Evolutionary conservation across 2,888 invertebrate species (phyloP).

Genomic region (Macaria notata): DNA sequence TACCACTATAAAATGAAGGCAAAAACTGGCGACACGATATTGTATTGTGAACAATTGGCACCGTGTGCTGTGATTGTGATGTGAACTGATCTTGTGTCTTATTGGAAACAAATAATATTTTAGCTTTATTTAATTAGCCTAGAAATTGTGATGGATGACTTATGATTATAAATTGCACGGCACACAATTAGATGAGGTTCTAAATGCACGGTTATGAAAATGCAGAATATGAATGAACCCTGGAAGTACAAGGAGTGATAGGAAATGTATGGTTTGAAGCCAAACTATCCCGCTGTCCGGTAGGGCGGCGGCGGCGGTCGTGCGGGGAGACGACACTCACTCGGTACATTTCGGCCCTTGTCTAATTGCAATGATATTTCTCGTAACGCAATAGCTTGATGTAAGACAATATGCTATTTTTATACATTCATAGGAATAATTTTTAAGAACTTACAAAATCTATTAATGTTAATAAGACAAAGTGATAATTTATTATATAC

Average conservation of each 20-base stretch:
- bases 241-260: no score
- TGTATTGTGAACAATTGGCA: slow-evolving; percentile 1
- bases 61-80: slow-evolving; percentile 14
- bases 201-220: neutral
- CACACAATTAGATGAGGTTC: slow-evolving; percentile 3
- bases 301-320: no score
- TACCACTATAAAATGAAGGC: no score
- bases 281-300: no score
- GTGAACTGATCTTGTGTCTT: slow-evolving; percentile 21
- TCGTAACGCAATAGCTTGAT: slow-evolving; percentile 15
- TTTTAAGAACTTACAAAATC: slow-evolving; percentile 5
- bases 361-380: slow-evolving; percentile 6
- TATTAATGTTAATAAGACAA: slow-evolving; percentile 14
- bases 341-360: neutral
- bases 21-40: neutral
- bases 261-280: no score
- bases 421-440: slow-evolving; percentile 25
- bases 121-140: slow-evolving; percentile 14
- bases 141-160: slow-evolving; percentile 14
- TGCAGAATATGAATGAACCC: no score
- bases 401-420: slow-evolving; percentile 30
- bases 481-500: slow-evolving; percentile 18
- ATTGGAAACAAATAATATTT: slow-evolving; percentile 13
- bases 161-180: slow-evolving; percentile 6
- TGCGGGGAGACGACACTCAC: no score